Evolutionary conservation across 1,140 invertebrate species (phyloP).

Genomic region (Ceratoteleas bidentatus): DNA sequence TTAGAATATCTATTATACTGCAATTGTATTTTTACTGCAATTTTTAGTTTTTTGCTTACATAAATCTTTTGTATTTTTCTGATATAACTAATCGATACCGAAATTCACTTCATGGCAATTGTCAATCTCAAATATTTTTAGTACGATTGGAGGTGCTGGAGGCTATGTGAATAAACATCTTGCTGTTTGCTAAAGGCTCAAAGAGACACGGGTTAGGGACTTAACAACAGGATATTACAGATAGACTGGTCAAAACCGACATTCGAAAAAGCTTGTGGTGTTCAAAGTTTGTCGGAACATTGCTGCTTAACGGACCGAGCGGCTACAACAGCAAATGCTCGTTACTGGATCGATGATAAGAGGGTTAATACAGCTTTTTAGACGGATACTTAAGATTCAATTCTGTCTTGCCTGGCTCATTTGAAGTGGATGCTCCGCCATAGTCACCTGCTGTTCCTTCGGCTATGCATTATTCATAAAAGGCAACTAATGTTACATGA

Average conservation of each 20-base stretch:
- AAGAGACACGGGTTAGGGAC: conserved; percentile 27
- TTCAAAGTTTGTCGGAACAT: conserved; percentile 49
- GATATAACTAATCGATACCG: no score
- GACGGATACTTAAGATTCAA: conserved; percentile 78
- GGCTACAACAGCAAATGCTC: conserved; percentile 68
- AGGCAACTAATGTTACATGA: conserved; percentile 79
- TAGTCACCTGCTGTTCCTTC: conserved; percentile 77
- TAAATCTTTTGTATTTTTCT: no score
- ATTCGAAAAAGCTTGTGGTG: conserved; percentile 51
- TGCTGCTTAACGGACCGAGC: conserved; percentile 47
- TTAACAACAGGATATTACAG: conserved; percentile 55
- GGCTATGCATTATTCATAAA: conserved; percentile 81
- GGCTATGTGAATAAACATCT: conserved; percentile 20
- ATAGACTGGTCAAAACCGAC: conserved; percentile 36
- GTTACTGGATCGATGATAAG: conserved; percentile 73
- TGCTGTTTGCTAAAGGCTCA: conserved; percentile 47
- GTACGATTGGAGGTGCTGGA: no score
- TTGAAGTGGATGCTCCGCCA: conserved; percentile 79
- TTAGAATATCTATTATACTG: no score
- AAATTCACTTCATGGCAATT: no score
- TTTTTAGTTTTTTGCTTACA: no score
- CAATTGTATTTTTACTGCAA: no score
- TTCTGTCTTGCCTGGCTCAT: conserved; percentile 81
- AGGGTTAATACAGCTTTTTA: conserved; percentile 73
- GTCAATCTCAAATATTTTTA: no score